Evolutionary conservation across 2,888 invertebrate genomes (phyloP).

Genomic region (Rhamphomyia laevipes): DNA sequence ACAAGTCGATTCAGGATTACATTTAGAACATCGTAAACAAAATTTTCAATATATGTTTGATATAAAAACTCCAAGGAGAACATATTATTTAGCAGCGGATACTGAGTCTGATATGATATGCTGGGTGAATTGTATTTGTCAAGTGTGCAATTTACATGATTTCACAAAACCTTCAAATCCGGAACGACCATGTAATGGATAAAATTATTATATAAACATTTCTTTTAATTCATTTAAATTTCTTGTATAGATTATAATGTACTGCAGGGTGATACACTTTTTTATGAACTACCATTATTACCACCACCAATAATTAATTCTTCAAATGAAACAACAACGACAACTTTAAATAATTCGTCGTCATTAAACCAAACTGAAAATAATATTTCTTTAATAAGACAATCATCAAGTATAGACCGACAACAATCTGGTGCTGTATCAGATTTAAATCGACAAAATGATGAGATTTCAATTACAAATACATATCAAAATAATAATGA

Average conservation of each 20-base stretch:
- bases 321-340: slow-evolving; percentile 24
- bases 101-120: slow-evolving; percentile 85
- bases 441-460: slow-evolving; percentile 9
- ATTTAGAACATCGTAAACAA: slow-evolving; percentile 68
- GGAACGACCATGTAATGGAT: slow-evolving; percentile 25
- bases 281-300: too few species aligned
- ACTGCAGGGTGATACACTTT: too few species aligned
- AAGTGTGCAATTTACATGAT: slow-evolving; percentile 77
- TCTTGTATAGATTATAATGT: too few species aligned
- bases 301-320: slow-evolving; percentile 13
- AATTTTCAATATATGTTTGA: slow-evolving; percentile 80
- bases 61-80: slow-evolving; percentile 76
- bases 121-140: slow-evolving; percentile 91
- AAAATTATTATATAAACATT: too few species aligned
- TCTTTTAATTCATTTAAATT: too few species aligned
- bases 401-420: slow-evolving; percentile 9
- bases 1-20: slow-evolving; percentile 80
- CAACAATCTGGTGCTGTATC: slow-evolving; percentile 3
- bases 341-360: slow-evolving; percentile 24
- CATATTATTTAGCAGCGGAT: slow-evolving; percentile 87
- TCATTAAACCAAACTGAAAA: slow-evolving; percentile 4
- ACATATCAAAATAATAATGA: slow-evolving; percentile 21
- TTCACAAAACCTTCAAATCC: slow-evolving; percentile 26
- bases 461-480: slow-evolving; percentile 12
- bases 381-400: slow-evolving; percentile 7